phyloP scores from a whole-genome alignment of 2,888 invertebrate genomes.

The Aelia acuminata region DNA sequence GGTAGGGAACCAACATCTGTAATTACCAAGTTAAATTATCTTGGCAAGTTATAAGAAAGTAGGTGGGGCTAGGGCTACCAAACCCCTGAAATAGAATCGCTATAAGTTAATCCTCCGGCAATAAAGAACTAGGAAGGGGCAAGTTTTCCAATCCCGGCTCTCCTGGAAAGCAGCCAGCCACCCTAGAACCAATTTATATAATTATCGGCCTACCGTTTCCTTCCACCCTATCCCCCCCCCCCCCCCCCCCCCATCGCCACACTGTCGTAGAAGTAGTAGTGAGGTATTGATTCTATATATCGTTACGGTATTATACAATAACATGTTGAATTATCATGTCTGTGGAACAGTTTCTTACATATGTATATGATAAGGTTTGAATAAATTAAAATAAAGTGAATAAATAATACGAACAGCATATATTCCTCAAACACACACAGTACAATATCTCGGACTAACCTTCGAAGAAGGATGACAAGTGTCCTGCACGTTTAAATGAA shows the following conservation, averaged over 20 bases:
- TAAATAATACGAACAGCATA: too few species aligned
- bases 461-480: too few species aligned
- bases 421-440: too few species aligned
- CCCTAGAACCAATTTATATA: constrained; percentile 11
- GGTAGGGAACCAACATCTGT: background rate
- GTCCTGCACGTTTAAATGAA: too few species aligned
- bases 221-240: background rate
- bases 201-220: background rate
- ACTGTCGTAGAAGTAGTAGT: background rate
- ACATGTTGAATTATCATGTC: too few species aligned
- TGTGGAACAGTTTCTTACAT: too few species aligned
- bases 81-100: constrained; percentile 1
- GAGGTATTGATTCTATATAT: background rate
- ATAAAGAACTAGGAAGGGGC: constrained; percentile 3
- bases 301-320: background rate
- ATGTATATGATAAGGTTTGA: too few species aligned
- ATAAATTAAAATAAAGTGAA: too few species aligned
- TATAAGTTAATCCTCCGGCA: constrained; percentile 17
- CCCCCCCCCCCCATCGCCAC: background rate
- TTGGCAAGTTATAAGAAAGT: background rate
- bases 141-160: background rate
- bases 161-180: background rate
- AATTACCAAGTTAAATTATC: constrained; percentile 36
- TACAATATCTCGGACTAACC: too few species aligned
- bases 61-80: too few species aligned